Evolutionary conservation across 2,888 invertebrate species (phyloP).

Genomic region (Osmoderma eremita): DNA sequence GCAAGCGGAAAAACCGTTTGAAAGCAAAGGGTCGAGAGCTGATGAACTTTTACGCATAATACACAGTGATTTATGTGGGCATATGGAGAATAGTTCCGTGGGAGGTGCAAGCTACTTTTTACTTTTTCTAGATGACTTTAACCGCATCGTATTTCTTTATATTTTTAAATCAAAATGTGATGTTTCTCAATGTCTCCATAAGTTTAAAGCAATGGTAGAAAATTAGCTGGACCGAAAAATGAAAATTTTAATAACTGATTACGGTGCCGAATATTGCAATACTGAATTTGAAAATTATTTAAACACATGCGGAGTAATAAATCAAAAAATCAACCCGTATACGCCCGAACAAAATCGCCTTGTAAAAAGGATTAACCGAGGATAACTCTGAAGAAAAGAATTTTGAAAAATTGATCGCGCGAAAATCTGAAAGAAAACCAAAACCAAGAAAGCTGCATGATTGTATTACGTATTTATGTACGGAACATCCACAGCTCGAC

Average conservation of each 20-base stretch:
- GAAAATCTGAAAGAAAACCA: too few relatives aligned
- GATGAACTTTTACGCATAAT: slow-evolving; percentile 47
- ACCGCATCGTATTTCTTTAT: too few relatives aligned
- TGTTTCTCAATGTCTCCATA: too few relatives aligned
- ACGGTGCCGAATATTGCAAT: slow-evolving; percentile 48
- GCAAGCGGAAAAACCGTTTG: slow-evolving; percentile 50
- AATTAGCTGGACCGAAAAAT: slow-evolving; percentile 50
- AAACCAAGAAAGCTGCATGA: neutral
- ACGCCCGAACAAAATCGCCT: slow-evolving; percentile 54
- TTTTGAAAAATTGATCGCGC: neutral
- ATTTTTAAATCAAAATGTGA: too few relatives aligned
- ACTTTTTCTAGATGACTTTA: too few relatives aligned
- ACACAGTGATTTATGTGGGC: slow-evolving; percentile 50
- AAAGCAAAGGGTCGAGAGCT: slow-evolving; percentile 43
- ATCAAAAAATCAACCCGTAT: slow-evolving; percentile 53
- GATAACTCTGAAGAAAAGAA: neutral
- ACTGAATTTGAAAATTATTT: slow-evolving; percentile 47
- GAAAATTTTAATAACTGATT: slow-evolving; percentile 51
- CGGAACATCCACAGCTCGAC: neutral
- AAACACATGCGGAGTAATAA: slow-evolving; percentile 41
- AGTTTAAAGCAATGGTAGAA: slow-evolving; percentile 52
- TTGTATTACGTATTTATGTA: slow-evolving; percentile 6
- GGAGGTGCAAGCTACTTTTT: slow-evolving; percentile 51
- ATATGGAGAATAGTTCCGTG: slow-evolving; percentile 47
- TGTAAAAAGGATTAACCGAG: neutral